These are phyloP conservation scores for Danio rerio DNA, from an alignment of 2,113 vertebrate species.

Conservation along the genomic window GRCz12tu NC_133185.1:30511001-30511500, in stretches of 20 bases:
- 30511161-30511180: slow-evolving; percentile 74
- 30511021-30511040: background rate
- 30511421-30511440: no score
- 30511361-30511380: slow-evolving; percentile 1
- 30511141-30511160: slow-evolving; percentile 29
- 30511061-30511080: slow-evolving; percentile 5
- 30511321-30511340: slow-evolving; percentile 40
- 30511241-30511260: slow-evolving; percentile 65
- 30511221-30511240: slow-evolving; percentile 96
- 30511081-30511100: slow-evolving; percentile 18
- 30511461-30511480: slow-evolving; percentile 29
- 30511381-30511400: slow-evolving; percentile 20
- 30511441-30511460: slow-evolving; percentile 60
- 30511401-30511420: slow-evolving; percentile 5
- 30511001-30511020: background rate
- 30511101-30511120: background rate
- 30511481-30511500: slow-evolving; percentile 2
- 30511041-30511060: background rate
- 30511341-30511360: slow-evolving; percentile 1
- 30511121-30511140: background rate
- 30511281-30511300: slow-evolving; percentile 31
- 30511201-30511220: slow-evolving; percentile 94
- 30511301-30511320: slow-evolving; percentile 20
- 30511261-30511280: slow-evolving; percentile 50
- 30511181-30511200: slow-evolving; percentile 94